Percentiles rank a stretch among this genome's conserved stretches.
These are phyloP conservation scores for Proales similis DNA, from an alignment of 1,140 invertebrate genomes.

Conservation along the genomic window DNA sequence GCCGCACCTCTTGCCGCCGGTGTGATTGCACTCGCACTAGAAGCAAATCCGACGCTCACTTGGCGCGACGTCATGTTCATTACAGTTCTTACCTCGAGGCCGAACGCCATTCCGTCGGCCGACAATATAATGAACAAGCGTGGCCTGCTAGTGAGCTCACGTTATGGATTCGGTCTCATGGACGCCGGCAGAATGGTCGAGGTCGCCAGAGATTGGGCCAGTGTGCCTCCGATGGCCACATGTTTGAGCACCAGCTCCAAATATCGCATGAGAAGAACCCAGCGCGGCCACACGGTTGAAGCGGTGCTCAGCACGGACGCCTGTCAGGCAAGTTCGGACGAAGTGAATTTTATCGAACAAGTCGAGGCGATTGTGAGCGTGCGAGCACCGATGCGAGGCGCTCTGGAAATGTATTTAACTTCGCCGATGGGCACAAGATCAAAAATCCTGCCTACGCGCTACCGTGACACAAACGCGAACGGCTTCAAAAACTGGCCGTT, in stretches of 20 bases:
- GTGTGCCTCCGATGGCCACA: constrained; percentile 60
- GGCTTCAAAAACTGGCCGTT: constrained; percentile 59
- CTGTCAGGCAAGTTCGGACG: not conserved
- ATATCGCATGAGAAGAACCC: constrained; percentile 9
- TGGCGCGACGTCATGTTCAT: constrained; percentile 94
- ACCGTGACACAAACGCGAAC: constrained; percentile 40
- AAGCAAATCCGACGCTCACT: constrained; percentile 81
- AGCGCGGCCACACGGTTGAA: not conserved
- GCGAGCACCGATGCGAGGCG: not conserved
- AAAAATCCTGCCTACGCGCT: constrained; percentile 14
- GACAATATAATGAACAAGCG: constrained; percentile 51
- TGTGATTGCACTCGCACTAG: constrained; percentile 83
- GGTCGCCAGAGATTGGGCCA: constrained; percentile 72
- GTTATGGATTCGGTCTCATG: constrained; percentile 87
- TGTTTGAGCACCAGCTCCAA: constrained; percentile 26
- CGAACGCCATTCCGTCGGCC: constrained; percentile 55
- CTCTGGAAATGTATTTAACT: not conserved
- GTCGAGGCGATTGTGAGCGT: not conserved
- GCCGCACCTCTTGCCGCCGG: constrained; percentile 95
- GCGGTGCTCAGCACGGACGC: constrained; percentile 22
- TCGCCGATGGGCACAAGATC: not conserved
- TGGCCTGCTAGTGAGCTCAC: constrained; percentile 66
- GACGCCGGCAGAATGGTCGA: constrained; percentile 87
- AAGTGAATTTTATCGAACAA: constrained; percentile 16
- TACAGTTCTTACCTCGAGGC: constrained; percentile 77